These are phyloP conservation scores for Ochotona princeps DNA, from an alignment of 2,113 vertebrate species.

Conservation along the genomic window DNA sequence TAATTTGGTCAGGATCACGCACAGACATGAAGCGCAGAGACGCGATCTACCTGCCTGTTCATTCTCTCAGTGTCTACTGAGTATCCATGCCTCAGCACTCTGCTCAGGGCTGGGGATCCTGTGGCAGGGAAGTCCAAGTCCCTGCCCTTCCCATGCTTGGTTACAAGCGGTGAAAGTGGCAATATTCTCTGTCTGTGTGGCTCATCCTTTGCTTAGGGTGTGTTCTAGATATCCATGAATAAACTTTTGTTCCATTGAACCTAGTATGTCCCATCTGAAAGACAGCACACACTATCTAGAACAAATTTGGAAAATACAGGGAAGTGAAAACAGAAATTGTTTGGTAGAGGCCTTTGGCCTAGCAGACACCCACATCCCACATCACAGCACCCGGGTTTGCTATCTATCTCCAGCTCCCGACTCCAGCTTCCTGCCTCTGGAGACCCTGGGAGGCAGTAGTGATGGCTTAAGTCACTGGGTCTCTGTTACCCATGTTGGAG, in stretches of 20 bases:
- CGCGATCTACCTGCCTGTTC: background rate
- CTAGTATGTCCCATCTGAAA: constrained; percentile 3
- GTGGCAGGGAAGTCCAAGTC: background rate
- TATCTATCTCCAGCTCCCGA: too few relatives aligned
- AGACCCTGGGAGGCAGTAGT: too few relatives aligned
- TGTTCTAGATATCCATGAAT: background rate
- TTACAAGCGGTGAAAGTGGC: background rate
- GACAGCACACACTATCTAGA: background rate
- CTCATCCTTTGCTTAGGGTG: background rate
- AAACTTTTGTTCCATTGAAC: background rate
- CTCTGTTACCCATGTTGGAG: too few relatives aligned
- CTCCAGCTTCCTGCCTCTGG: too few relatives aligned
- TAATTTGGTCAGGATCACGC: background rate
- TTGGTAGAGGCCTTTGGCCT: background rate
- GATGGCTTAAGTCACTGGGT: too few relatives aligned
- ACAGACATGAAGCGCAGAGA: background rate
- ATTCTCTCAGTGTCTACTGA: too few relatives aligned
- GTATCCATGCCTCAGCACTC: background rate
- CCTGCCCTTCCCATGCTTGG: background rate
- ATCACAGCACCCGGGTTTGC: too few relatives aligned
- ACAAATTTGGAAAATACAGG: constrained; percentile 27
- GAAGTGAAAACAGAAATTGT: background rate
- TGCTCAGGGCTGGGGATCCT: background rate
- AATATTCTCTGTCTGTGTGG: background rate
- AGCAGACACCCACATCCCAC: too few relatives aligned